Conservation (phyloP, 1,140 invertebrate species). For the Brachionus plicatilis region DNA sequence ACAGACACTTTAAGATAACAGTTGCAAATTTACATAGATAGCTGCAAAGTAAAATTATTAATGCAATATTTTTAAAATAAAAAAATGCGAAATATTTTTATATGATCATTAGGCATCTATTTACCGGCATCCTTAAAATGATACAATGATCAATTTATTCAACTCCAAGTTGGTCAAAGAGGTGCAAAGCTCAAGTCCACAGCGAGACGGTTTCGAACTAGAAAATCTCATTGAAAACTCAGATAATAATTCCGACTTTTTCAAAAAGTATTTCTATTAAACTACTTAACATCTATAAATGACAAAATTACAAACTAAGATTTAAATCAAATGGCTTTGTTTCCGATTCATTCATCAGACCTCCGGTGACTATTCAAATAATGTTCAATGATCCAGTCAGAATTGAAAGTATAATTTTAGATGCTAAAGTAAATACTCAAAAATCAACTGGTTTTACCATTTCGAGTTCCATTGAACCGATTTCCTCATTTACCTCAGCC, state of each 20-base stretch:
- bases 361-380: neutral
- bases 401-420: neutral
- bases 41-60: neutral
- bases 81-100: neutral
- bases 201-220: conserved; percentile 26
- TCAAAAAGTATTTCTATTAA: neutral
- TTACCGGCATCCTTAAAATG: neutral
- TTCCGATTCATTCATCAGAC: neutral
- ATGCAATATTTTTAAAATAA: neutral
- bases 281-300: too few species aligned
- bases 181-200: neutral
- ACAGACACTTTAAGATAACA: neutral
- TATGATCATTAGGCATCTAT: neutral
- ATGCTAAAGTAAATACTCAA: conserved; percentile 32
- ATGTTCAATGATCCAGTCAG: conserved; percentile 4
- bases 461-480: neutral
- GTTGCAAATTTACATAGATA: neutral
- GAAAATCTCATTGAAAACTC: conserved; percentile 11
- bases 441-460: neutral
- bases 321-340: neutral
- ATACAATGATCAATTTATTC: neutral
- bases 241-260: neutral
- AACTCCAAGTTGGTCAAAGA: neutral
- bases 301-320: neutral
- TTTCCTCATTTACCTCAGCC: neutral